Evolutionary conservation across 2,888 invertebrate genomes (phyloP).

Genomic region (Rhorus exstirpatorius): DNA sequence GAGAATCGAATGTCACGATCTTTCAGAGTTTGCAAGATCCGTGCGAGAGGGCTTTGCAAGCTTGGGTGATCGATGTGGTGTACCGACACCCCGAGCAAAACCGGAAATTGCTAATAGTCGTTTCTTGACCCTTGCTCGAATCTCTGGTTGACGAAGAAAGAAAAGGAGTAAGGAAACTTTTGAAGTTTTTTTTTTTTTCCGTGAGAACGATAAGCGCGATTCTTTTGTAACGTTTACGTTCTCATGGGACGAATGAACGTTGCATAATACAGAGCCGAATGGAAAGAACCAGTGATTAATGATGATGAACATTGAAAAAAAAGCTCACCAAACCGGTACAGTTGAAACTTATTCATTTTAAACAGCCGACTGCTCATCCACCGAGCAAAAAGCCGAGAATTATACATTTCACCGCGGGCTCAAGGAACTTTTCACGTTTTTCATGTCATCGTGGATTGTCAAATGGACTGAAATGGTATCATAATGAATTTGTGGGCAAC

Average conservation of each 20-base stretch:
- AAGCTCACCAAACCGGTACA: too few species aligned
- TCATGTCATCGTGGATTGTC: too few species aligned
- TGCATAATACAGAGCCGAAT: too few species aligned
- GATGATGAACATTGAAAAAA: not conserved
- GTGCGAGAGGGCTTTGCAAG: slow-evolving; percentile 24
- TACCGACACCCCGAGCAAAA: slow-evolving; percentile 46
- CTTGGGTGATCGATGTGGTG: slow-evolving; percentile 66
- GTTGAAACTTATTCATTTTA: too few species aligned
- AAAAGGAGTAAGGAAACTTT: not conserved
- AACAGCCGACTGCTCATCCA: too few species aligned
- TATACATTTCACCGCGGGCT: too few species aligned
- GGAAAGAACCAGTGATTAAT: too few species aligned
- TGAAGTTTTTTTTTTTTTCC: not conserved
- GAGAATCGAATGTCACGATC: slow-evolving; percentile 14
- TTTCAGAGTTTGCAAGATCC: slow-evolving; percentile 21
- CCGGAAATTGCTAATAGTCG: slow-evolving; percentile 65
- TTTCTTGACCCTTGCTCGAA: slow-evolving; percentile 25
- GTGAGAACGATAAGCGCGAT: not conserved
- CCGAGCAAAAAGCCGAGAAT: too few species aligned
- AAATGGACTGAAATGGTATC: too few species aligned
- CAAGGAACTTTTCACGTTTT: too few species aligned
- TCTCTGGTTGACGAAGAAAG: not conserved
- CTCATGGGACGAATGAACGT: too few species aligned
- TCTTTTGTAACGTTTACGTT: not conserved
- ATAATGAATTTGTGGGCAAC: too few species aligned